These are phyloP conservation scores for Nebria ingens DNA, from an alignment of 1,140 invertebrate species.

Conservation along the genomic window DNA sequence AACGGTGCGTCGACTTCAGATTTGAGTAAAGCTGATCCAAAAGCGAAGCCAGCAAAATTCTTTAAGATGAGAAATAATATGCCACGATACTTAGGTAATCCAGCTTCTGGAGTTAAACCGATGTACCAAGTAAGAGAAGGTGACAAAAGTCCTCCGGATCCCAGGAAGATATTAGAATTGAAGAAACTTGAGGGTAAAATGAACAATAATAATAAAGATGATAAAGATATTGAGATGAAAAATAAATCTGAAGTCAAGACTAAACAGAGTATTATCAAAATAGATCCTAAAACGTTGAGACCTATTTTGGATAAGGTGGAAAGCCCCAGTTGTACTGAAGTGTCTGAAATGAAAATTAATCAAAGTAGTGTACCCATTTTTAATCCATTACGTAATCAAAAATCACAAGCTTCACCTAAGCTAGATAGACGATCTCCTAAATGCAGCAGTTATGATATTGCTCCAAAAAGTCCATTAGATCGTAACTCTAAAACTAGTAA, in stretches of 20 bases:
- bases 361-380: conserved; percentile 31
- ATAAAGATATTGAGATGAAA: conserved; percentile 15
- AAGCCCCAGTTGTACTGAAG: conserved; percentile 32
- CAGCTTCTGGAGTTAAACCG: conserved; percentile 48
- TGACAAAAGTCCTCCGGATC: conserved; percentile 18
- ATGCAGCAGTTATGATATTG: background rate
- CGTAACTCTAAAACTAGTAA: conserved; percentile 19
- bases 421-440: conserved; percentile 25
- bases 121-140: conserved; percentile 40
- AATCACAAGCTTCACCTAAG: conserved; percentile 22
- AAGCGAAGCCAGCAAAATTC: conserved; percentile 41
- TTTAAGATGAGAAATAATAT: conserved; percentile 47
- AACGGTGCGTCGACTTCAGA: conserved; percentile 13
- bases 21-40: conserved; percentile 17
- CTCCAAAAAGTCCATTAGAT: conserved; percentile 25
- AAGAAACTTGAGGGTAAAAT: conserved; percentile 2
- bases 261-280: conserved; percentile 43
- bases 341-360: conserved; percentile 32
- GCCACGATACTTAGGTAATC: conserved; percentile 48
- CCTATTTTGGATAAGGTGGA: conserved; percentile 40
- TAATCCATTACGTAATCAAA: conserved; percentile 30
- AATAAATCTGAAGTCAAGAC: conserved; percentile 22
- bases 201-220: conserved; percentile 14
- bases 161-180: conserved; percentile 20
- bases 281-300: conserved; percentile 48